These are phyloP conservation scores for Bombus pyrosoma DNA, from an alignment of 1,140 invertebrate species.

Conservation along the genomic window DNA sequence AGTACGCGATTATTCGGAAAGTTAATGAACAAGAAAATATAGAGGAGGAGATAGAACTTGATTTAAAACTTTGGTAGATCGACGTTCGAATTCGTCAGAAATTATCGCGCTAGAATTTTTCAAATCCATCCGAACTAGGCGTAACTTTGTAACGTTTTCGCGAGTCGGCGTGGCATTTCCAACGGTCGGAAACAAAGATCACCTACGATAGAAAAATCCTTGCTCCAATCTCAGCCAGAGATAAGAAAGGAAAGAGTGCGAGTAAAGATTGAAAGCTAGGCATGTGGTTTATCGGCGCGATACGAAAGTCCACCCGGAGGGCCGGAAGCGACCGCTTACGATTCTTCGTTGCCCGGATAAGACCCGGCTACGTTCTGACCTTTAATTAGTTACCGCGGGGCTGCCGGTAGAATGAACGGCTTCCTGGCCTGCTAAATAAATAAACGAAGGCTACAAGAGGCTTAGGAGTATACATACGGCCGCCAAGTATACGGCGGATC, in stretches of 20 bases:
- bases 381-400: constrained; percentile 79
- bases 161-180: no score
- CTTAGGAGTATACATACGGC: constrained; percentile 46
- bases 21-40: no score
- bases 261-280: not conserved
- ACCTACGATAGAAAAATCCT: no score
- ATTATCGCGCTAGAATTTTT: no score
- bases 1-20: no score
- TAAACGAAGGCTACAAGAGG: constrained; percentile 71
- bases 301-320: constrained; percentile 64
- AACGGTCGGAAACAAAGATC: no score
- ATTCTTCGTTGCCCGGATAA: constrained; percentile 66
- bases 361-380: constrained; percentile 72
- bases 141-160: no score
- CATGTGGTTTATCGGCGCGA: constrained; percentile 65
- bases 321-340: constrained; percentile 76
- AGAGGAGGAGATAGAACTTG: no score
- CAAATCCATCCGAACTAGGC: fast-evolving
- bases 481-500: no score
- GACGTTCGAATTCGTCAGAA: no score
- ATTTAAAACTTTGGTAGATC: no score
- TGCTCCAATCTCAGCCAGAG: not conserved
- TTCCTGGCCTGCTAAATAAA: constrained; percentile 79
- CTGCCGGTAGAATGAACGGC: constrained; percentile 75
- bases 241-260: not conserved